Conservation (phyloP, 2,113 vertebrate genomes). For the Apaloderma vittatum region DNA sequence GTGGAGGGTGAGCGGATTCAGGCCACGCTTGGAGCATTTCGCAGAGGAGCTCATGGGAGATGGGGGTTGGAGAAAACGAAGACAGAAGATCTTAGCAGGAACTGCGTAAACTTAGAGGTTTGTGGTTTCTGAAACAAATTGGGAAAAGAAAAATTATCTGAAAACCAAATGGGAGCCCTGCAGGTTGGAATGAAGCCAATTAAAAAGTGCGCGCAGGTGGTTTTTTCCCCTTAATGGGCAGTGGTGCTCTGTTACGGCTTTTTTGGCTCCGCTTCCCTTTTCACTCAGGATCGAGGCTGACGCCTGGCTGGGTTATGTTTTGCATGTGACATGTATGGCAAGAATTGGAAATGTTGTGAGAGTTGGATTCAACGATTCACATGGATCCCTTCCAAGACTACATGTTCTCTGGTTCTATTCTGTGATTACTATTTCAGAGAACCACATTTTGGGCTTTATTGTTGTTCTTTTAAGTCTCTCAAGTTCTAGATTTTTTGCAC, state of each 20-base stretch:
- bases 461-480: background rate
- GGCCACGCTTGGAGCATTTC: rapidly evolving
- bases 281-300: background rate
- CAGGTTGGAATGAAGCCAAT: background rate
- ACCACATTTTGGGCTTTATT: background rate
- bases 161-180: background rate
- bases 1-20: background rate
- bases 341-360: background rate
- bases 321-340: background rate
- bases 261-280: background rate
- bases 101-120: rapidly evolving
- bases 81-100: background rate
- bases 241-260: background rate
- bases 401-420: background rate
- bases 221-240: background rate
- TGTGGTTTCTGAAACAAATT: background rate
- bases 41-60: background rate
- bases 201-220: background rate
- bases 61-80: background rate
- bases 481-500: background rate
- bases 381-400: background rate
- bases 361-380: background rate
- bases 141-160: background rate
- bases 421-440: background rate
- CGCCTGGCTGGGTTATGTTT: background rate